phyloP scores from a whole-genome alignment of 2,888 invertebrate genomes.

The Meliscaeva auricollis region DNA sequence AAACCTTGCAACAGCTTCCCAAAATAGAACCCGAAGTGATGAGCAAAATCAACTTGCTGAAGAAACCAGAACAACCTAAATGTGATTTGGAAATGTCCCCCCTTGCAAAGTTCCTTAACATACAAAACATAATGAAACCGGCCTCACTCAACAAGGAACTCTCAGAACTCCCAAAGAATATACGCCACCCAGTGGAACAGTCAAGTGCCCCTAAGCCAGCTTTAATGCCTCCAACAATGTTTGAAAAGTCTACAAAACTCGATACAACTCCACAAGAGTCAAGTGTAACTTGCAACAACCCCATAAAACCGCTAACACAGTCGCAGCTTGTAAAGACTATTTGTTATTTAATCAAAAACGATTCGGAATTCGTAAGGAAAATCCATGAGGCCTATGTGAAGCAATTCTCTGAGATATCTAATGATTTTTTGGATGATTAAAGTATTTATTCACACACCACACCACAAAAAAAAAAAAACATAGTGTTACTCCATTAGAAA shows the following conservation, averaged over 20 bases:
- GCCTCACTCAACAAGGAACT: constrained; percentile 74
- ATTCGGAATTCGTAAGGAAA: constrained; percentile 94
- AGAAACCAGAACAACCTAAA: constrained; percentile 60
- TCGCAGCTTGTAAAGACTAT: constrained; percentile 96
- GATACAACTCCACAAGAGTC: constrained; percentile 60
- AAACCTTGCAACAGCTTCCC: constrained; percentile 81
- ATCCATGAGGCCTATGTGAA: constrained; percentile 96
- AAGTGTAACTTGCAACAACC: constrained; percentile 56
- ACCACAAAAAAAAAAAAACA: neutral
- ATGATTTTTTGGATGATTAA: constrained; percentile 60
- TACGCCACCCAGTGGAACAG: constrained; percentile 75
- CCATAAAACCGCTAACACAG: constrained; percentile 89
- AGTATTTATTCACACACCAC: constrained; percentile 1
- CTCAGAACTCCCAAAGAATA: constrained; percentile 62
- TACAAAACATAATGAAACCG: constrained; percentile 57
- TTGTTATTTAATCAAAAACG: constrained; percentile 93
- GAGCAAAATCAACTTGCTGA: constrained; percentile 48
- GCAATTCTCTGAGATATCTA: constrained; percentile 88
- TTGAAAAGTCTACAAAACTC: constrained; percentile 86
- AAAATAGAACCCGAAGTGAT: constrained; percentile 71
- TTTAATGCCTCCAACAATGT: constrained; percentile 94
- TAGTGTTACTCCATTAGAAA: constrained; percentile 34
- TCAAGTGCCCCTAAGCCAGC: constrained; percentile 87
- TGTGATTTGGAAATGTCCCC: constrained; percentile 65
- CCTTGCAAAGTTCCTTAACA: constrained; percentile 70